Conservation (phyloP, 2,888 invertebrate species). For the Tyria jacobaeae region DNA sequence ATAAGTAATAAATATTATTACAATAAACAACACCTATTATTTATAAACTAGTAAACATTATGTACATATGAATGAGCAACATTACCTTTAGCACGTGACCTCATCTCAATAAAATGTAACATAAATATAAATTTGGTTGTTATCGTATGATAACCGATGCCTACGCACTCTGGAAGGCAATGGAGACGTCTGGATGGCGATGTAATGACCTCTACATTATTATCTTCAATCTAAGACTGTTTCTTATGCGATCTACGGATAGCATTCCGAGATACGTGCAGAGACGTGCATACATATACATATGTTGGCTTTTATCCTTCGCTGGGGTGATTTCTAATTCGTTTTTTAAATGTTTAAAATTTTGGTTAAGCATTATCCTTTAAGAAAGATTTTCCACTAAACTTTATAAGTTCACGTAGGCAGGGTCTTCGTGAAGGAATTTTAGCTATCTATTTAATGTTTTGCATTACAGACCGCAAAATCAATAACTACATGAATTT, state of each 20-base stretch:
- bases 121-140: slow-evolving; percentile 23
- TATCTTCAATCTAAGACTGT: slow-evolving; percentile 53
- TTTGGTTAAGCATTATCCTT: slow-evolving; percentile 11
- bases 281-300: slow-evolving; percentile 18
- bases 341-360: slow-evolving; percentile 9
- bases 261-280: slow-evolving; percentile 32
- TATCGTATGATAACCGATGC: slow-evolving; percentile 43
- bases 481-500: no score
- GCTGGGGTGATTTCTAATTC: slow-evolving; percentile 1
- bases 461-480: no score
- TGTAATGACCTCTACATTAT: slow-evolving; percentile 54
- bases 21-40: not conserved
- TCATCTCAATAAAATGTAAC: slow-evolving; percentile 23
- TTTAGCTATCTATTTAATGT: no score
- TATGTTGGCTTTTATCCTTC: slow-evolving; percentile 9
- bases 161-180: slow-evolving; percentile 51
- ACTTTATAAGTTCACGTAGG: no score
- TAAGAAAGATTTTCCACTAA: not conserved
- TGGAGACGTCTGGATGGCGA: slow-evolving; percentile 62
- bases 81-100: slow-evolving; percentile 14
- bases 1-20: no score
- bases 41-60: not conserved
- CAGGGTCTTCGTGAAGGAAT: no score
- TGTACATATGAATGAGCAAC: slow-evolving; percentile 2
- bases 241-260: slow-evolving; percentile 57